These are phyloP conservation scores for Zosterops lateralis DNA, from an alignment of 2,113 vertebrate species.

Conservation along the genomic window DNA sequence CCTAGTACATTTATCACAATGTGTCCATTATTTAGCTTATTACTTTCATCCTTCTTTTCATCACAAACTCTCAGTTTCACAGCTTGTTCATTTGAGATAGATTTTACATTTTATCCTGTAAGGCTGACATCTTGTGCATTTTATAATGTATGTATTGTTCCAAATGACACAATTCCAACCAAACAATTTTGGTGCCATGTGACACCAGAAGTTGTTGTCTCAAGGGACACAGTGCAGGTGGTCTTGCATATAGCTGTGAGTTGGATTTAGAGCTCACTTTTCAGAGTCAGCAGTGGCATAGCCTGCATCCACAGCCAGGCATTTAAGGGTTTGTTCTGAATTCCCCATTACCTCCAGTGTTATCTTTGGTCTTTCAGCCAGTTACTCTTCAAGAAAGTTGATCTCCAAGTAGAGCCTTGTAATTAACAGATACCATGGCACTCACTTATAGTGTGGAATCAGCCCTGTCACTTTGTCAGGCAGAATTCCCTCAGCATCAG, in stretches of 20 bases:
- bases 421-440: not conserved
- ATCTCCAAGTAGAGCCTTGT: not conserved
- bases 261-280: not conserved
- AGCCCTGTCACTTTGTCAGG: not conserved
- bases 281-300: not conserved
- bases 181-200: not conserved
- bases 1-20: not conserved
- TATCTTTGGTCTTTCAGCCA: not conserved
- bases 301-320: not conserved
- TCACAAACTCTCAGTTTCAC: not conserved
- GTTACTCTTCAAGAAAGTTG: not conserved
- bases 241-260: not conserved
- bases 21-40: not conserved
- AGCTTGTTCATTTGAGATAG: not conserved
- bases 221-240: not conserved
- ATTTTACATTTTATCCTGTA: not conserved
- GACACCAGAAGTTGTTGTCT: not conserved
- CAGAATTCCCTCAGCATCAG: not conserved
- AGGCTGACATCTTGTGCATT: not conserved
- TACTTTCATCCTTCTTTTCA: not conserved
- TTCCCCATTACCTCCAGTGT: not conserved
- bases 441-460: not conserved
- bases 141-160: not conserved
- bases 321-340: not conserved
- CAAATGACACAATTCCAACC: not conserved